Percentiles rank a stretch among this genome's conserved stretches.
Conservation (phyloP, 2,888 invertebrate genomes). For the Perithous albicinctus region DNA sequence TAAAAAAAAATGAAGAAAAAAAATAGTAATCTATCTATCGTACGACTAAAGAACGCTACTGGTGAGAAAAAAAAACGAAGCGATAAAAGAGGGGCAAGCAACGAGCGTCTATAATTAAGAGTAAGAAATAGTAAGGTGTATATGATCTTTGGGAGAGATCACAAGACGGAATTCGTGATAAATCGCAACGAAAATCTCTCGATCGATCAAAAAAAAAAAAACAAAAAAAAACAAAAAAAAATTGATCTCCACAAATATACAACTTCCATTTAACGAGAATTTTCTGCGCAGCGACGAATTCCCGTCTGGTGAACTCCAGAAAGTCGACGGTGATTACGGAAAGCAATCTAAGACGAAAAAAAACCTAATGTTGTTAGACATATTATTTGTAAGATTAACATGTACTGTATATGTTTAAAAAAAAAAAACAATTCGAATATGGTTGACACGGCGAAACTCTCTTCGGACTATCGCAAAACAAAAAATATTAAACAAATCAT, state of each 20-base stretch:
- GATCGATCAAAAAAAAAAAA: background rate
- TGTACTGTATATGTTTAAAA: constrained; percentile 79
- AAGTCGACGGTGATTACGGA: constrained; percentile 81
- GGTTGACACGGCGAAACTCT: constrained; percentile 78
- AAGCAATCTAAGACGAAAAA: constrained; percentile 84
- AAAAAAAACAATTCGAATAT: constrained; percentile 62
- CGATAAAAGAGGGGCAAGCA: constrained; percentile 27
- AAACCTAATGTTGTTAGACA: constrained; percentile 83
- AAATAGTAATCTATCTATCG: constrained; percentile 73
- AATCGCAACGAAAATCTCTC: constrained; percentile 11
- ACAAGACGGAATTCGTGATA: constrained; percentile 64
- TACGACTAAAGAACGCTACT: constrained; percentile 70
- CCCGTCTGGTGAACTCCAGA: constrained; percentile 68
- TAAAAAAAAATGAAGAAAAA: constrained; percentile 49
- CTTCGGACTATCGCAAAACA: constrained; percentile 65
- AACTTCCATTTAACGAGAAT: constrained; percentile 27
- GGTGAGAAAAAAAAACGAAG: constrained; percentile 7
- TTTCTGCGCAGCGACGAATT: constrained; percentile 36
- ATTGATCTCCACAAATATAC: too few relatives aligned
- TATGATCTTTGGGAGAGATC: constrained; percentile 76
- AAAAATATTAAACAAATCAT: constrained; percentile 54
- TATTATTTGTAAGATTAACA: constrained; percentile 82
- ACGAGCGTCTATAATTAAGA: constrained; percentile 60
- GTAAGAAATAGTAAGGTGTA: constrained; percentile 73
- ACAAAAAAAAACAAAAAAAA: background rate